Percentiles rank a stretch among this genome's conserved stretches.
These are phyloP conservation scores for Hemichromis elongatus DNA, from an alignment of 2,113 vertebrate genomes.

Conservation along the genomic window DNA sequence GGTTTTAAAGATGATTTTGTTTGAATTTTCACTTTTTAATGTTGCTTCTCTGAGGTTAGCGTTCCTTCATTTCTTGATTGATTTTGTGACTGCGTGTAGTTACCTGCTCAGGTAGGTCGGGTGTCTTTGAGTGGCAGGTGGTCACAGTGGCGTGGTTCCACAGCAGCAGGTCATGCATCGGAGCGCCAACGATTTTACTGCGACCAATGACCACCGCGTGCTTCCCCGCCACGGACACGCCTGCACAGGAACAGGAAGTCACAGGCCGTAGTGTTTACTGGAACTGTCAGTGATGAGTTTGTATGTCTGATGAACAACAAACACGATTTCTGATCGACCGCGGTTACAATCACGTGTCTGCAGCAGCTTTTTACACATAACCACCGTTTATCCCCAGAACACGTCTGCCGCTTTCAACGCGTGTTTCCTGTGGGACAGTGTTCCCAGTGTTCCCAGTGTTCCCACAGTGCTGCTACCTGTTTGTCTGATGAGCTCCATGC, in stretches of 20 bases:
- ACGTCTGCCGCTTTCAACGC: not conserved
- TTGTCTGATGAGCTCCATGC: constrained; percentile 91
- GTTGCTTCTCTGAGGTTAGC: not conserved
- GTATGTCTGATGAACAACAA: not conserved
- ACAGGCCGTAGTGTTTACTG: not conserved
- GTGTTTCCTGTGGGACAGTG: not conserved
- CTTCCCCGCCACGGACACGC: constrained; percentile 83
- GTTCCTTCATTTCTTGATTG: not conserved
- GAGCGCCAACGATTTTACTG: constrained; percentile 93
- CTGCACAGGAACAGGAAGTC: constrained; percentile 59
- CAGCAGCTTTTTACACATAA: not conserved
- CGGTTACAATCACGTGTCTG: not conserved
- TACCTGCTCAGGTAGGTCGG: constrained; percentile 74
- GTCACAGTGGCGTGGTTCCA: constrained; percentile 94
- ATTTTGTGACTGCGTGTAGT: not conserved
- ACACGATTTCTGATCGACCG: not conserved
- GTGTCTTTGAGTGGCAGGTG: constrained; percentile 91
- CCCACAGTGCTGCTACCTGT: constrained; percentile 72
- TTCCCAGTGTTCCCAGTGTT: not conserved
- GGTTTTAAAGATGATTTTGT: not conserved
- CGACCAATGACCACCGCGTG: constrained; percentile 90
- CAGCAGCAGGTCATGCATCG: constrained; percentile 92
- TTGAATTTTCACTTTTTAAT: not conserved
- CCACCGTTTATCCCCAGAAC: not conserved
- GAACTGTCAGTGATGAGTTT: not conserved